phyloP scores from a whole-genome alignment of 2,888 invertebrate species.

The Hydroisotoma schaefferi region DNA sequence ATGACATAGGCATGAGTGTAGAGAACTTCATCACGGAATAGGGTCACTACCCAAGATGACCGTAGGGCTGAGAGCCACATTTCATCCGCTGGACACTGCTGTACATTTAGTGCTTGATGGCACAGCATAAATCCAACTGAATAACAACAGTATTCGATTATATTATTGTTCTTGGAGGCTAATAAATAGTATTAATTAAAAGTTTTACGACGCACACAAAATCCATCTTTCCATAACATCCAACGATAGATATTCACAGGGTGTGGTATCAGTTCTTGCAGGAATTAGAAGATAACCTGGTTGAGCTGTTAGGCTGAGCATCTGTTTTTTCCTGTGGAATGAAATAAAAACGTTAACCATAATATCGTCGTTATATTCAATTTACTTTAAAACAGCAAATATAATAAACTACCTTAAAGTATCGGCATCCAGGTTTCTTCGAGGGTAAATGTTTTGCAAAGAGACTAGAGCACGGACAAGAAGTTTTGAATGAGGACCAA shows the following conservation, averaged over 20 bases:
- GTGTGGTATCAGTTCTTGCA: slow-evolving; percentile 90
- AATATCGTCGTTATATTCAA: not conserved
- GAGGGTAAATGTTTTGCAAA: slow-evolving; percentile 78
- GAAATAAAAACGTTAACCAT: not conserved
- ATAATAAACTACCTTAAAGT: slow-evolving; percentile 45
- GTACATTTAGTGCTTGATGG: slow-evolving; percentile 77
- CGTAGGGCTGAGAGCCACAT: slow-evolving; percentile 90
- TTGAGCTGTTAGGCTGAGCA: slow-evolving; percentile 87
- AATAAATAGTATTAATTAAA: not conserved
- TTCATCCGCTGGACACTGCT: slow-evolving; percentile 49
- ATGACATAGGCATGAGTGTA: slow-evolving; percentile 92
- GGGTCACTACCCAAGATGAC: slow-evolving; percentile 86
- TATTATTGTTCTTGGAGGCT: not conserved
- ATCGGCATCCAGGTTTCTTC: slow-evolving; percentile 64
- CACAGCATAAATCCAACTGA: slow-evolving; percentile 82
- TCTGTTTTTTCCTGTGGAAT: slow-evolving; percentile 68
- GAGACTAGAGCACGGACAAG: slow-evolving; percentile 83
- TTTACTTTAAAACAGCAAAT: not conserved
- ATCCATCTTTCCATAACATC: slow-evolving; percentile 97
- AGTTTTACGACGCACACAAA: slow-evolving; percentile 62
- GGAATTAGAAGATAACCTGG: slow-evolving; percentile 92
- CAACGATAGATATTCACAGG: slow-evolving; percentile 93
- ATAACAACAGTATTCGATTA: slow-evolving; percentile 17
- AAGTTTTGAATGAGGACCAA: slow-evolving; percentile 86
- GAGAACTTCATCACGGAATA: slow-evolving; percentile 96